A percentile compares a stretch with the other conserved stretches of the same genome.
Conservation (phyloP, 2,888 invertebrate genomes). For the Romanomermis culicivorax region DNA sequence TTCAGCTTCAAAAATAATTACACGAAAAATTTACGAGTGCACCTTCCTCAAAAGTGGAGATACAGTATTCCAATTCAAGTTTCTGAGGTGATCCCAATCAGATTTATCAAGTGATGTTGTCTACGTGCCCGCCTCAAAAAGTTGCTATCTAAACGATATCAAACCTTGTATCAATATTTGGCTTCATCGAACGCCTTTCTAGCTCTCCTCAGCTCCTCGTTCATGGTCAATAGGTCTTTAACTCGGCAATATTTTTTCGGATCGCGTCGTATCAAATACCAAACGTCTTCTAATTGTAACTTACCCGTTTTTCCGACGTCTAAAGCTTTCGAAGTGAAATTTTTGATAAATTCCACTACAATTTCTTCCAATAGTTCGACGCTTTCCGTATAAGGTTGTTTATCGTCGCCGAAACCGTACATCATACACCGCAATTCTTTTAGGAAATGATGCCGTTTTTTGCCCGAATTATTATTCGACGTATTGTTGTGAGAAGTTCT, state of each 20-base stretch:
- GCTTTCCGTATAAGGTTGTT: constrained; percentile 92
- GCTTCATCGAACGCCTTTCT: constrained; percentile 98
- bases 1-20: too few relatives aligned
- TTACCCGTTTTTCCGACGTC: constrained; percentile 66
- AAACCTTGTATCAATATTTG: constrained; percentile 49
- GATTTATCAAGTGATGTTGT: too few relatives aligned
- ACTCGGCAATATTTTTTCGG: constrained; percentile 71
- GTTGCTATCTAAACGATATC: too few relatives aligned
- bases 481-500: too few relatives aligned
- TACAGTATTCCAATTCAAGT: too few relatives aligned
- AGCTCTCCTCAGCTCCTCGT: constrained; percentile 92
- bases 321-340: constrained; percentile 43
- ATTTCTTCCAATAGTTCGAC: constrained; percentile 90
- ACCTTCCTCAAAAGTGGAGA: too few relatives aligned
- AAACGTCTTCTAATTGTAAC: constrained; percentile 92
- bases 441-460: constrained; percentile 11
- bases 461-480: neutral
- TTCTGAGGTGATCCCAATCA: too few relatives aligned
- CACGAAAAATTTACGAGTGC: too few relatives aligned
- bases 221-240: constrained; percentile 87
- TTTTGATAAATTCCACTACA: constrained; percentile 70
- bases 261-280: constrained; percentile 83
- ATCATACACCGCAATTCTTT: constrained; percentile 67
- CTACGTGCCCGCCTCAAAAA: too few relatives aligned
- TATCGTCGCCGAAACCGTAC: constrained; percentile 98